These are phyloP conservation scores for Tipula unca DNA, from an alignment of 2,888 invertebrate genomes.

Conservation along the genomic window DNA sequence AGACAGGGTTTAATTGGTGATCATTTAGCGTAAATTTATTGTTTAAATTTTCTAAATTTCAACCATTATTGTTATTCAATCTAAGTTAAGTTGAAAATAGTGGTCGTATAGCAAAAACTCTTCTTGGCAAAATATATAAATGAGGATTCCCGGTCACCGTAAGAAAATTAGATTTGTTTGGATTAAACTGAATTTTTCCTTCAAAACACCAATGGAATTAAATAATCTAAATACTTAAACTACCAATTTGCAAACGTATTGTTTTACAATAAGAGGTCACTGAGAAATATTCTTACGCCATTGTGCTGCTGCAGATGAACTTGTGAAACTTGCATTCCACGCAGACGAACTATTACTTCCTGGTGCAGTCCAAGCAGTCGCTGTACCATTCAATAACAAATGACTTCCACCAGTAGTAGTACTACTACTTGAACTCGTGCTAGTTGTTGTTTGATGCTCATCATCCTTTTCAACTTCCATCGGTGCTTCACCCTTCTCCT, in stretches of 20 bases:
- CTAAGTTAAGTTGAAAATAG: no score
- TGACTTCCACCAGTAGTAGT: not conserved
- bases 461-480: constrained; percentile 79
- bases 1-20: no score
- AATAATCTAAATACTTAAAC: not conserved
- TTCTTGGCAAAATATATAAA: no score
- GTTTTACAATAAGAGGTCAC: not conserved
- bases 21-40: no score
- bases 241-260: no score
- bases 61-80: no score
- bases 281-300: not conserved
- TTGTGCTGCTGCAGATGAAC: not conserved
- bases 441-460: constrained; percentile 28
- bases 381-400: not conserved
- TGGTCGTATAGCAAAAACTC: no score
- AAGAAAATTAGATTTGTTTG: no score
- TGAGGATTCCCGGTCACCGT: no score
- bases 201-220: no score
- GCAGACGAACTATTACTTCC: not conserved
- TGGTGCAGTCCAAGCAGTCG: not conserved
- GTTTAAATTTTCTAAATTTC: no score
- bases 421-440: not conserved
- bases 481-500: constrained; percentile 74
- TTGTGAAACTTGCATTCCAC: not conserved
- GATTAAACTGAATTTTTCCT: no score